Base-by-base conservation (phyloP, 2,888 invertebrate species). In the Thymelicus lineola region DNA sequence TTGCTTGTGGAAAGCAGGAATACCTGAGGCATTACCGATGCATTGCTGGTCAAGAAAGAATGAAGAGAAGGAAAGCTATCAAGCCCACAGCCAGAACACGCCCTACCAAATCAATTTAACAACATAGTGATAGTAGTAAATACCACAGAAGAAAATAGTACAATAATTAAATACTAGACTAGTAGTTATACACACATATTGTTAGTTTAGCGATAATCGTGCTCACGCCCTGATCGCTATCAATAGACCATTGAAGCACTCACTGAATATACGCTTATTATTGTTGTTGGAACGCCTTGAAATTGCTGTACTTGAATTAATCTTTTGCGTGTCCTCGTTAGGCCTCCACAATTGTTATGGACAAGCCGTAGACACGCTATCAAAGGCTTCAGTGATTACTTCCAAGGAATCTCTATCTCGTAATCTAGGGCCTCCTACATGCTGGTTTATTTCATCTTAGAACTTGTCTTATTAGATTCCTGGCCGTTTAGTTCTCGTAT, bases 321-420 rank as follows among this genome's bases (percentile, higher is more conserved):
- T 70, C 64, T 70, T 65, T 70, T 70, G 70, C 70, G 70, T 70
- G 70, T 64, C 59, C 64, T 70, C 70, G 70, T 70, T 70, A 70
- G 64, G 59, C 14, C 64, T 70, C 42, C 50, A 53, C 70, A 59
- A 53, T 70, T 70, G 64, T 70, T 50, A 70, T 64, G 42, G 70
- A 70, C 70, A 64, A 17, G 42, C 15, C 62, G 42, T 5, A 70
- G 50, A 70, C 64, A 70, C 70, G 70, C 70, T 53, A 70, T 59
- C 57, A 36, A 57, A 28, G 42, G 20, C 46, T 50, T 50, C 50
- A 66, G n/a, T 64, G 28, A 50, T 20, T 63, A 14, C 38, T 38
- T 20, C 15, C 12, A 48, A 55, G 14, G 53, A 14, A 42, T 64
- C 15, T 64, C 15, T 50, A 50, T 50, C 50, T 53, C 12, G 53